Evolutionary conservation across 2,797 vertebrate species (phyloP).

Genomic region (Jordanella pulchra): DNA sequence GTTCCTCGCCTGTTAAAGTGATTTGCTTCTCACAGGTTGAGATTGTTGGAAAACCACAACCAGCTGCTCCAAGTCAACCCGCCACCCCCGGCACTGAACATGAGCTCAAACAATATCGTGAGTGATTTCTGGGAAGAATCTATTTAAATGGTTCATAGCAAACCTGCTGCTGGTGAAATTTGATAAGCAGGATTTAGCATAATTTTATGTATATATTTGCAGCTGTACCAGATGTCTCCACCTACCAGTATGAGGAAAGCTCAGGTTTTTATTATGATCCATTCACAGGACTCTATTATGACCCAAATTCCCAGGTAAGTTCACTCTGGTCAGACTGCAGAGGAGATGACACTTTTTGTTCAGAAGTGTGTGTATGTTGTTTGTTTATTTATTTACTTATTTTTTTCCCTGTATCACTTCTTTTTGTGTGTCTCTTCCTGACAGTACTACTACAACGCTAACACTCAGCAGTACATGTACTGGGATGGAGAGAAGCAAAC

Average conservation of each 20-base stretch:
- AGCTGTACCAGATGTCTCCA: conserved; percentile 92
- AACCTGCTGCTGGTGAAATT: not conserved
- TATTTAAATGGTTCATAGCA: not conserved
- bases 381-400: too few species aligned
- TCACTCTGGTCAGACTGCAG: not conserved
- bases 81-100: conserved; percentile 78
- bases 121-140: conserved; percentile 38
- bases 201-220: conserved; percentile 17
- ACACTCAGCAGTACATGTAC: conserved; percentile 90
- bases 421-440: conserved; percentile 1
- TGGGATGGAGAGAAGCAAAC: conserved; percentile 89
- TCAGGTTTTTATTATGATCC: conserved; percentile 92
- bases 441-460: conserved; percentile 91
- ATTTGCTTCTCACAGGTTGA: conserved; percentile 63
- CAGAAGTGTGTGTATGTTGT: not conserved
- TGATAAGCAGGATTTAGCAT: not conserved
- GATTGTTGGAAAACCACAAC: conserved; percentile 81
- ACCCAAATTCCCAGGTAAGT: conserved; percentile 88
- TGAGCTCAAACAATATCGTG: conserved; percentile 83
- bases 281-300: conserved; percentile 91
- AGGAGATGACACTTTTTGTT: not conserved
- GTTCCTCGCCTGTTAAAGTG: not conserved
- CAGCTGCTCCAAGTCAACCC: conserved; percentile 71
- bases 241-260: conserved; percentile 90
- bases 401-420: conserved; percentile 1